Evolutionary conservation across 2,113 vertebrate genomes (phyloP), one percentile per base, ranked within the genome.

Genomic region (Carassius gibelio): DNA sequence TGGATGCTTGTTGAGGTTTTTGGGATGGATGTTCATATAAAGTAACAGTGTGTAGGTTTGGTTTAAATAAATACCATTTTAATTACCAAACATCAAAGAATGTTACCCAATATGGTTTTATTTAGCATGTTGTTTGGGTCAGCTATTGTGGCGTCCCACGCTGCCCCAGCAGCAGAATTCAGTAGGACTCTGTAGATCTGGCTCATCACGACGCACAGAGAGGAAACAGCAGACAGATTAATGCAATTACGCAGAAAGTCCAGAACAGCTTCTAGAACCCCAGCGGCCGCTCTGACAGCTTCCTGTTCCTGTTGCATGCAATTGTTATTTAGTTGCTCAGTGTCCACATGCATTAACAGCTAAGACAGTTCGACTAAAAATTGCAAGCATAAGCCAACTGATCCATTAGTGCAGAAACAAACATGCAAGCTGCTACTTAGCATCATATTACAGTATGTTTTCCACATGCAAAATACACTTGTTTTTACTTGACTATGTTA

Each of bases 211-310:
- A n/a, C 80, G 57, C 59, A 76, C 38, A 48, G 71, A 38, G 34
- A 62, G 30, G 9, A 19, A 26, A 69, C 78, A 2, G 36, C 57
- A 57, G 50, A 48, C 75, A 34, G 52, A 21, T 30, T 74, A 71
- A 87, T 76, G 59, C 72, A 36, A 84, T 87, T 75, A 64, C 21
- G 17, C 75, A 55, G 45, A 74, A 52, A 30, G 61, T 52, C 23
- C 62, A 9, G 57, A 82, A 81, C 75, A 85, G 74, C 75, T 48
- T 45, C 23, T 7, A 77, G 82, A 64, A 50, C 78, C 10, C 59
- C 42, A 48, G 30, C 14, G 55, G 11, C 26, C 17, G 0, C 15
- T 52, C 21, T 88, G 87, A 77, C 83, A 78, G 85, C 61, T 85
- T 61, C 48, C 21, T 48, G n/a, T 45, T n/a, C 79, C 36, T 83